Evolutionary conservation across 2,888 invertebrate genomes (phyloP).

Genomic region (Flexamia atlantica): DNA sequence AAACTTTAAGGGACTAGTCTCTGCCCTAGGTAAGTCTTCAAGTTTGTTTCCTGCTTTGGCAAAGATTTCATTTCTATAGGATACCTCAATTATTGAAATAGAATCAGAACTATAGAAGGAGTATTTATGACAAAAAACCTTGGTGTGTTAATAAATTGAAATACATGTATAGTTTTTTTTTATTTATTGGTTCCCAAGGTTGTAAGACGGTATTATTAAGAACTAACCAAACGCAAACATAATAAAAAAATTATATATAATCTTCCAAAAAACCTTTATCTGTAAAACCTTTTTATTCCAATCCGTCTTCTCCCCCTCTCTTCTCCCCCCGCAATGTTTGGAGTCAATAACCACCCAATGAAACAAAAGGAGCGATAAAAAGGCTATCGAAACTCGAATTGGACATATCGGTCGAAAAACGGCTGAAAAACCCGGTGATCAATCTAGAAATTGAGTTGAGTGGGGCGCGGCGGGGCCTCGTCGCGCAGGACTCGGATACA

Average conservation of each 20-base stretch:
- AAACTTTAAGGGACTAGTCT: too few species aligned
- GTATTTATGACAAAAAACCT: too few species aligned
- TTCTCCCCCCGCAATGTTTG: not conserved
- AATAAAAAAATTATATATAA: not conserved
- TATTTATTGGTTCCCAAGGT: too few species aligned
- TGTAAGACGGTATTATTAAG: too few species aligned
- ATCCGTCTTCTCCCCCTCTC: not conserved
- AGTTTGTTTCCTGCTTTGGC: too few species aligned
- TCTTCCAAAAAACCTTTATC: not conserved
- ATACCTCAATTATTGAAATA: too few species aligned
- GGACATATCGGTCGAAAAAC: slow-evolving; percentile 20
- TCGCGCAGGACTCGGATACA: not conserved
- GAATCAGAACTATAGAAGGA: too few species aligned
- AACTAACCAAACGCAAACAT: not conserved
- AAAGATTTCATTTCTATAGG: too few species aligned
- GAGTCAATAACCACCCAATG: slow-evolving; percentile 32
- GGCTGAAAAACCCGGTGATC: slow-evolving; percentile 12
- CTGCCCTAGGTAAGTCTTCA: too few species aligned
- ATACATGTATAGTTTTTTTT: too few species aligned
- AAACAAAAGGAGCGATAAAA: not conserved
- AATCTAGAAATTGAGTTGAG: slow-evolving; percentile 17
- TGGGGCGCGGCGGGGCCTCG: slow-evolving; percentile 30
- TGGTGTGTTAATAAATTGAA: too few species aligned
- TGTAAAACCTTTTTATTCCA: not conserved
- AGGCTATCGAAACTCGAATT: not conserved